Base-by-base conservation (phyloP, 2,888 invertebrate genomes). In the Lingula anatina region DNA sequence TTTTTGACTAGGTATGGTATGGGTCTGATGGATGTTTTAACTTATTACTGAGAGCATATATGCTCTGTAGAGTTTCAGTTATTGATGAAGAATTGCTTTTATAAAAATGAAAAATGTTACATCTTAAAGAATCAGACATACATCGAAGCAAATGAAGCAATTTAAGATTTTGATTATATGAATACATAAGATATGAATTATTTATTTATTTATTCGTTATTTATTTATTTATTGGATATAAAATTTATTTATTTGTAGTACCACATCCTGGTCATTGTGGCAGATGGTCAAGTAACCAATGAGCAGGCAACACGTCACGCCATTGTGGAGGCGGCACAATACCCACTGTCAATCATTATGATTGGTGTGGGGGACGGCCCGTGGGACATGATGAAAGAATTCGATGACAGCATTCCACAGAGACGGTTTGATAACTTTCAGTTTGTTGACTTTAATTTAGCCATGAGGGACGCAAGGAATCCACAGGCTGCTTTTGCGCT, bases 331-430 rank as follows among this genome's bases (percentile, higher is more conserved):
- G 81, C 81, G 2, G 79, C 80, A 31, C 68, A 72, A 50, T 78
- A 72, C 58, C 79, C 81, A 2, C 64, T 81, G 21, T 79, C 79
- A 2, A 79, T 81, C 47, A 74, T 81, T 46, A 73, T 80, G 49
- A 78, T 81, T 1, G 81, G 81, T 0, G 80, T 81, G 5, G 81
- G 81, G 15, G 81, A 80, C 58, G 81, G 80, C 15, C 81, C 81
- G 0, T 81, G 80, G 80, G 76, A 79, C 31, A 76, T 76, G 66
- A 79, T 80, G 79, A 70, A 75, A 41, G 77, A 79, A 44, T 81
- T 80, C 63, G 81, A 81, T 60, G 79, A 81, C 51, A 69, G 71
- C 2, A 62, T 81, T 15, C 79, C 80, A 2, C 66, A 72, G 49
- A 64, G 81, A 41, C 73, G 76, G 44, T 81, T 80, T 73, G 80